phyloP scores from a whole-genome alignment of 2,797 vertebrate species.

The Psittacula echo region DNA sequence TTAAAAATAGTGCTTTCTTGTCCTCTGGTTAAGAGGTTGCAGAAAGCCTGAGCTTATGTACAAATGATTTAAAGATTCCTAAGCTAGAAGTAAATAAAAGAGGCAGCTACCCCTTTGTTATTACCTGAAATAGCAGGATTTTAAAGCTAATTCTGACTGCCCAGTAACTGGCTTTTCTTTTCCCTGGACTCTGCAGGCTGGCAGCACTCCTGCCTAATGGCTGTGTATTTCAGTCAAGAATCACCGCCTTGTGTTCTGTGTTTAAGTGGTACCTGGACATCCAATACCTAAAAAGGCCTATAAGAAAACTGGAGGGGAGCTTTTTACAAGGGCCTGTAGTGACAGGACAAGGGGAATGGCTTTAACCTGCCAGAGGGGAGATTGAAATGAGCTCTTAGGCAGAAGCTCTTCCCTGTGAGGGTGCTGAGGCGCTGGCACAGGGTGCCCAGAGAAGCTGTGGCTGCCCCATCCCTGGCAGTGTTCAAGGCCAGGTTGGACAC shows the following conservation, averaged over 20 bases:
- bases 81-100: neutral
- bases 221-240: neutral
- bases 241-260: neutral
- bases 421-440: neutral
- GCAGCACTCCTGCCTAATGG: neutral
- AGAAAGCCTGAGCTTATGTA: neutral
- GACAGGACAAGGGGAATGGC: neutral
- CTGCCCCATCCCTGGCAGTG: too few relatives aligned
- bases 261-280: neutral
- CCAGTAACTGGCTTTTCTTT: neutral
- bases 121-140: neutral
- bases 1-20: conserved; percentile 42
- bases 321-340: neutral
- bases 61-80: neutral
- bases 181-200: neutral
- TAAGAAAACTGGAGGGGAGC: neutral
- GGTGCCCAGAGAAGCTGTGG: too few relatives aligned
- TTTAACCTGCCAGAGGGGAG: neutral
- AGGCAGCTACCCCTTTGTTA: neutral
- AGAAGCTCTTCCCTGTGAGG: neutral
- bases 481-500: too few relatives aligned
- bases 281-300: neutral
- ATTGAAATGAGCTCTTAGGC: neutral
- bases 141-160: neutral
- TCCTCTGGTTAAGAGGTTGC: neutral